Conservation (phyloP, 1,140 invertebrate genomes). For the Drosophila ananassae region DNA sequence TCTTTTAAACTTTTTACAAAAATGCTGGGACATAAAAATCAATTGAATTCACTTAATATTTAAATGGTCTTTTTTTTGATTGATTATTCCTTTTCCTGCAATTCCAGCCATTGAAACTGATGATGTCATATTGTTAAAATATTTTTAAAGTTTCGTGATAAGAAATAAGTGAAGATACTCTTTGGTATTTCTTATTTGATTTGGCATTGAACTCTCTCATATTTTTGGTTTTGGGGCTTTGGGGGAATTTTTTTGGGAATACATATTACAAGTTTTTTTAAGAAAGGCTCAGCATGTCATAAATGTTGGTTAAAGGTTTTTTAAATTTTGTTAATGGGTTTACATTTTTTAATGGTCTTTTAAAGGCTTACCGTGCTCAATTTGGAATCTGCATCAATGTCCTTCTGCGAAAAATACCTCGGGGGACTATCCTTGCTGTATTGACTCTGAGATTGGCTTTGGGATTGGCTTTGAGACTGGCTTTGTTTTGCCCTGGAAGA, state of each 20-base stretch:
- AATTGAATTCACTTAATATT: neutral
- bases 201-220: neutral
- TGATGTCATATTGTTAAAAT: too few species aligned
- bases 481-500: too few species aligned
- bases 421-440: neutral
- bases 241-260: too few species aligned
- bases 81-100: neutral
- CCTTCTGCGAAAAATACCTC: neutral
- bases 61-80: neutral
- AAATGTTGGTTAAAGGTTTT: neutral
- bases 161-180: conserved; percentile 1
- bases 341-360: neutral
- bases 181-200: neutral
- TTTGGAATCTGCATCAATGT: conserved; percentile 11
- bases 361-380: conserved; percentile 10
- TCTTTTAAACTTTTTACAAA: neutral
- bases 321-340: neutral
- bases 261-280: too few species aligned
- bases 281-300: too few species aligned
- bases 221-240: too few species aligned
- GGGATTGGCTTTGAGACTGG: too few species aligned
- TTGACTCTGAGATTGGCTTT: too few species aligned
- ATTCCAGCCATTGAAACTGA: neutral
- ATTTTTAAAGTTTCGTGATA: neutral
- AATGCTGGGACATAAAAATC: neutral